phyloP scores from a whole-genome alignment of 2,888 invertebrate species.

The Omphaloscelis lunosa region DNA sequence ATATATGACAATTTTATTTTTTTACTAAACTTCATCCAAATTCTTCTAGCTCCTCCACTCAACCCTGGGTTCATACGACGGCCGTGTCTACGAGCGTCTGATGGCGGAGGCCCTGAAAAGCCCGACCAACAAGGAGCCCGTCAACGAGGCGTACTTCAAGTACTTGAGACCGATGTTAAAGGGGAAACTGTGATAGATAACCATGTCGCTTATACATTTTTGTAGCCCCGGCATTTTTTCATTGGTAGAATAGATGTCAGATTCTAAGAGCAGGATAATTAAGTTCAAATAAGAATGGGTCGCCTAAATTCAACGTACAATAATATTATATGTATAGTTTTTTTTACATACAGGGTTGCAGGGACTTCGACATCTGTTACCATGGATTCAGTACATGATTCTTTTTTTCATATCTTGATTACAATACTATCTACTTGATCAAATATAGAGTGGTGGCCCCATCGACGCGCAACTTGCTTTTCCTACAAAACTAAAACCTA shows the following conservation, averaged over 20 bases:
- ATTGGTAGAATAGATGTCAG: neutral
- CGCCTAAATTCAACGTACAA: too few species aligned
- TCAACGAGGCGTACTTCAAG: constrained; percentile 93
- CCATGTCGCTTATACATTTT: neutral
- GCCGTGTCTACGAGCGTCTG: constrained; percentile 95
- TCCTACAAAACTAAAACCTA: too few species aligned
- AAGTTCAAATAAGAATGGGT: neutral
- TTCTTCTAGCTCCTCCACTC: constrained; percentile 90
- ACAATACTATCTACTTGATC: too few species aligned
- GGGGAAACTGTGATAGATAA: constrained; percentile 90
- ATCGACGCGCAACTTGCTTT: too few species aligned
- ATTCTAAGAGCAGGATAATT: neutral
- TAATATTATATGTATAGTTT: too few species aligned
- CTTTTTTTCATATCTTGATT: too few species aligned
- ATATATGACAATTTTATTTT: too few species aligned
- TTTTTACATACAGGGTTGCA: too few species aligned
- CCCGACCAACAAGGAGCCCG: constrained; percentile 94
- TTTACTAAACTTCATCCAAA: neutral
- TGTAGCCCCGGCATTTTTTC: neutral
- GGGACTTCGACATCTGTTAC: too few species aligned
- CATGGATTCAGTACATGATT: neutral
- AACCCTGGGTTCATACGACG: constrained; percentile 95
- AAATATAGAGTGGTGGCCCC: too few species aligned
- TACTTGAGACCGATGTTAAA: constrained; percentile 94
- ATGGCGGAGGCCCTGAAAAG: constrained; percentile 94